Evolutionary conservation across 1,140 invertebrate species (phyloP), one percentile per base, ranked within the genome.

Genomic region (Heliconius eleuchia): DNA sequence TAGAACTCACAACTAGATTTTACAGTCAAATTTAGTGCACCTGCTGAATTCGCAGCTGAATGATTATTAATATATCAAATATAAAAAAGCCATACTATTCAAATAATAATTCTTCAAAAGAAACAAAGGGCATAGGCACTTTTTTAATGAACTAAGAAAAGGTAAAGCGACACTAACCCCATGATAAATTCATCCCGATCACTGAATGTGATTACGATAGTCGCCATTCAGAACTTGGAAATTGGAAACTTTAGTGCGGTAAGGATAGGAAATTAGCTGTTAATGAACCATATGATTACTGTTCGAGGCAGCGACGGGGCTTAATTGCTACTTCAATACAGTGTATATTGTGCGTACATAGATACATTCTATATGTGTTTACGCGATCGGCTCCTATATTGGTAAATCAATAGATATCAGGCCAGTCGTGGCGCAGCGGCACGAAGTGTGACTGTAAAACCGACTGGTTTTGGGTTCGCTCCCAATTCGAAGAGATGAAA

Each of bases 221-320:
- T 66, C 60, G 13, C 27, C 4, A 30, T 16, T 13, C 60, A 13
- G 27, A 66, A 66, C 60, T 66, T 66, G 60, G 60, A 66, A 66
- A 66, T 66, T 66, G 60, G 60, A 30, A 66, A 66, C 60, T 66
- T 66, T 66, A 66, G 27, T 66, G 60, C 60, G 60, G 60, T 27
- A 66, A 66, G 60, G 27, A 66, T 30, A 23, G 60, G 27, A 66
- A 27, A 66, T 66, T 66, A 66, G 60, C 27, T 66, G 60, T 66
- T 66, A 66, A 66, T 66, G 60, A 30, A 66, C 27, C 60, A 66
- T 66, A 27, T 16, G 60, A 66, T 66, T 66, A 66, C 60, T 30
- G 60, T 66, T 27, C 60, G 60, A 66, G 60, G 60, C 60, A 66
- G 55, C 50, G 50, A 52, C n/a, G 55, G n/a, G 55, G 27, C n/a